Evolutionary conservation across 2,797 vertebrate species (phyloP).

Genomic region (Crocidura indochinensis): DNA sequence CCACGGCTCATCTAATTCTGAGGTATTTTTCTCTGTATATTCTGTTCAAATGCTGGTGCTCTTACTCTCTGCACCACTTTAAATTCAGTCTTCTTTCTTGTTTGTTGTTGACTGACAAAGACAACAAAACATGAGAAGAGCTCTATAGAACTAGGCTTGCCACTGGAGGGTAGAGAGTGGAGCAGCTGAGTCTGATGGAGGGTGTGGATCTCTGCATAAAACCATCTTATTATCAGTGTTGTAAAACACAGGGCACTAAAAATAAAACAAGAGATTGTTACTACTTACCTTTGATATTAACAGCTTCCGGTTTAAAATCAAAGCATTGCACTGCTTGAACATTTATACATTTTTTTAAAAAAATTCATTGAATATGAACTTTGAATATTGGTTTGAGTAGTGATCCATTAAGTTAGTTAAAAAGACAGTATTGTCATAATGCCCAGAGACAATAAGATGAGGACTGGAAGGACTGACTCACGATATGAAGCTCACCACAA

Average conservation of each 20-base stretch:
- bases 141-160: too few species aligned
- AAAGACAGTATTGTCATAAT: too few species aligned
- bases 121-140: too few species aligned
- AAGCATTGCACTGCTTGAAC: background rate
- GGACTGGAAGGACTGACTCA: too few species aligned
- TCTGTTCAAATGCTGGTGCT: background rate
- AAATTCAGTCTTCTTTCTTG: background rate
- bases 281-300: background rate
- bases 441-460: too few species aligned
- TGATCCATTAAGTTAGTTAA: background rate
- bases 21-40: background rate
- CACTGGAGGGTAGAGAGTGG: too few species aligned
- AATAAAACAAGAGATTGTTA: too few species aligned
- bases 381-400: background rate
- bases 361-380: constrained; percentile 27
- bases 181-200: too few species aligned
- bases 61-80: constrained; percentile 18
- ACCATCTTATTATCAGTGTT: too few species aligned
- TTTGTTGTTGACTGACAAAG: background rate
- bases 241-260: too few species aligned
- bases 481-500: too few species aligned
- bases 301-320: background rate
- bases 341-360: background rate
- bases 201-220: too few species aligned
- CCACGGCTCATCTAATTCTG: background rate